Evolutionary conservation across 2,888 invertebrate species (phyloP).

Genomic region (Mimachlamys varia): DNA sequence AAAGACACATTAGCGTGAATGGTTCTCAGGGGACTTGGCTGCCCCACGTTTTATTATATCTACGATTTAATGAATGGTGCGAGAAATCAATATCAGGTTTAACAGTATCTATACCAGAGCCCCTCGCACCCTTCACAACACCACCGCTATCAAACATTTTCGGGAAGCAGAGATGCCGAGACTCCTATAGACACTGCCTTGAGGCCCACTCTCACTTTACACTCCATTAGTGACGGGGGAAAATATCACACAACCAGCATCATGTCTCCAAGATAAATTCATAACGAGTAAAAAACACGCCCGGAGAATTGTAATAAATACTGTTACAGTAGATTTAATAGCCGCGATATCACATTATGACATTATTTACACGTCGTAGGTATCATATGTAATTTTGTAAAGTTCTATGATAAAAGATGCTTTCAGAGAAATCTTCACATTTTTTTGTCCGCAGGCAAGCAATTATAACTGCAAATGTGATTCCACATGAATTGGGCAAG

Average conservation of each 20-base stretch:
- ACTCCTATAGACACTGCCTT: neutral
- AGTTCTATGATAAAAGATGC: neutral
- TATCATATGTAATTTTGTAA: neutral
- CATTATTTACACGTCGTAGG: neutral
- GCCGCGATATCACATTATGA: neutral
- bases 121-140: neutral
- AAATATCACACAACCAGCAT: neutral
- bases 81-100: neutral
- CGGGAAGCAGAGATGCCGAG: neutral
- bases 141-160: slow-evolving; percentile 6
- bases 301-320: neutral
- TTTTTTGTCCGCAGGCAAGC: neutral
- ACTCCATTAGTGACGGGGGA: neutral
- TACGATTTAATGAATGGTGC: neutral
- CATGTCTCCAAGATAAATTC: neutral
- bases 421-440: neutral
- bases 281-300: slow-evolving; percentile 6
- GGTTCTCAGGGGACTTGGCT: neutral
- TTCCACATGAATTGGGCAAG: neutral
- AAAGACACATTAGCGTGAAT: neutral
- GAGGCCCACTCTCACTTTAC: slow-evolving; percentile 4
- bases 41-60: slow-evolving; percentile 18
- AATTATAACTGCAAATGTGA: neutral
- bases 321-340: neutral
- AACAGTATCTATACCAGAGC: neutral